Evolutionary conservation across 2,797 vertebrate species (phyloP), one percentile per base, ranked within the genome.

Genomic region (Crocidura indochinensis): DNA sequence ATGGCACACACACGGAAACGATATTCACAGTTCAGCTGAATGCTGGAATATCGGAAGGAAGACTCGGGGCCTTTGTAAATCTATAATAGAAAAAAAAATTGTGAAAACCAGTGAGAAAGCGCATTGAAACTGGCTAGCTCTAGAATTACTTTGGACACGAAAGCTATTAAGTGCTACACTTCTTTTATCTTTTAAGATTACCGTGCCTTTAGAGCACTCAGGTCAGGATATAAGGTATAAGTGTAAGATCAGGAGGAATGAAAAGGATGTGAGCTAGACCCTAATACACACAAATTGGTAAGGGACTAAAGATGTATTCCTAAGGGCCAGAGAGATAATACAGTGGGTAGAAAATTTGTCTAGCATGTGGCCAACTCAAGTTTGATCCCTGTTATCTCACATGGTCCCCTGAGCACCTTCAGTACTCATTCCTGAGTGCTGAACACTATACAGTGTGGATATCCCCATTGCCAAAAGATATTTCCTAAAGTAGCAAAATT

Each of bases 1-100:
- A 99, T 98, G 96, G 99, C 99, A 91, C 99, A 99, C 0, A 98
- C 98, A 0, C 99, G 98, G 97, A 99, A 99, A 89, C 99, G 98
- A 97, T 99, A 99, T 96, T 99, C 99, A 87, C 98, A 98, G 98
- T 97, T 99, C 93, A 98, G 97, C 97, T 99, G 99, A 87, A 99
- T 98, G 95, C 98, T 98, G 60, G 98, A 97, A 96, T 98, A 97
- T 22, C 98, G 99, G 98, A 98, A 98, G 0, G 98, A 98, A 47
- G 98, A 98, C 89, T 98, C 97, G 0, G 99, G 96, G 93, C 99
- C 99, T 98, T 98, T 99, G 94, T 99, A 99, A 76, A 98, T 97
- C 99, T 99, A 97, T 3, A 29, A 90, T 44, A 51, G 74, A 79
- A 73, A 77, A 90, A 87, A 10, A 94, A 82, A 4, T 49, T 79